A percentile compares a stretch with the other conserved stretches of the same genome.
These are phyloP conservation scores for Euzetes globulus DNA, from an alignment of 2,888 invertebrate species.

Conservation along the genomic window DNA sequence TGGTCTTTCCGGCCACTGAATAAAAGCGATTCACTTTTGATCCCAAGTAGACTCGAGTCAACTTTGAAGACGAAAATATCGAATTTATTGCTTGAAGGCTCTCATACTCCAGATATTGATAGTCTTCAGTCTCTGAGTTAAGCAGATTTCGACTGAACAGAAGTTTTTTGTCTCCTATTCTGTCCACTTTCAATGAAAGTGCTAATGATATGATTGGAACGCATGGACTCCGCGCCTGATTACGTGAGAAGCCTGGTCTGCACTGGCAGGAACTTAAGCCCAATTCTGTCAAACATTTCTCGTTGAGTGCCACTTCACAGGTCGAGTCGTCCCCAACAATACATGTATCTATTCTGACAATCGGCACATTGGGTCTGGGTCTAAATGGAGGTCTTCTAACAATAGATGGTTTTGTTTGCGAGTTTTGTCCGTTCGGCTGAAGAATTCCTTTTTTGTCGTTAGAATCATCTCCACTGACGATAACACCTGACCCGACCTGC, in stretches of 20 bases:
- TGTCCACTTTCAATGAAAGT: constrained; percentile 70
- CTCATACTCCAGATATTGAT: constrained; percentile 73
- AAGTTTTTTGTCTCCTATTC: constrained; percentile 68
- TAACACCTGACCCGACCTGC: constrained; percentile 41
- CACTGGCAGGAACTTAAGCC: constrained; percentile 84
- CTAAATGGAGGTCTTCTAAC: constrained; percentile 40
- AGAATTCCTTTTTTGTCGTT: not conserved
- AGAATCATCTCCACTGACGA: constrained; percentile 35
- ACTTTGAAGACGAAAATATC: constrained; percentile 84
- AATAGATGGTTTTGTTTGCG: constrained; percentile 25
- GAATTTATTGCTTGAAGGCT: constrained; percentile 82
- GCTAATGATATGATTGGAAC: constrained; percentile 68
- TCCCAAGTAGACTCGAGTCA: constrained; percentile 75
- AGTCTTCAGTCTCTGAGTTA: constrained; percentile 69
- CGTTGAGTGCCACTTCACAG: constrained; percentile 77
- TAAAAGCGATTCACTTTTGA: constrained; percentile 71
- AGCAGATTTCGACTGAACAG: constrained; percentile 61
- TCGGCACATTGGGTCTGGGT: constrained; percentile 37
- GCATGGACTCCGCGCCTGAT: constrained; percentile 67
- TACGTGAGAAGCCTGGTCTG: constrained; percentile 61
- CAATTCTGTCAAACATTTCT: constrained; percentile 73
- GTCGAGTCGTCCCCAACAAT: constrained; percentile 87
- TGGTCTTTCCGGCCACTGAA: constrained; percentile 60
- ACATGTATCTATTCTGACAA: constrained; percentile 73
- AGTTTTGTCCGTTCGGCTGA: not conserved